Conservation (phyloP, 2,113 vertebrate species). For the Columba janthina region DNA sequence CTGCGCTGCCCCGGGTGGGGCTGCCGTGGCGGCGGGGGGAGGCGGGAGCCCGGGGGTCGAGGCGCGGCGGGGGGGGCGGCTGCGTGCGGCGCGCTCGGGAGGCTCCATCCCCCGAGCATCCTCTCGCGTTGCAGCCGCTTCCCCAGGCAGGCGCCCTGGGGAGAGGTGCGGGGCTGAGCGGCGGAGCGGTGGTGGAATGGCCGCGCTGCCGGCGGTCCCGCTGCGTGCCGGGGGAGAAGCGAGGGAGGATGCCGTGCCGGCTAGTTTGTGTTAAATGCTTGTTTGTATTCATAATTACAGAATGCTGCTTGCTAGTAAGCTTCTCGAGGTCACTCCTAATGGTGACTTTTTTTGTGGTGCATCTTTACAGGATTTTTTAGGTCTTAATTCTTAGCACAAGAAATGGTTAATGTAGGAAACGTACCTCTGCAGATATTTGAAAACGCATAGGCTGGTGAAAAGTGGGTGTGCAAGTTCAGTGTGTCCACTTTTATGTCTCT, state of each 20-base stretch:
- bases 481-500: not conserved
- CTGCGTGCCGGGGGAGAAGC: not conserved
- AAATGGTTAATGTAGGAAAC: not conserved
- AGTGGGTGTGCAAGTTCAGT: not conserved
- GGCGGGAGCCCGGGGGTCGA: not conserved
- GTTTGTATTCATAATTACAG: not conserved
- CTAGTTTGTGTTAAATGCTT: not conserved
- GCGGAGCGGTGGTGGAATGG: not conserved
- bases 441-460: not conserved
- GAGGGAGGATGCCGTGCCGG: not conserved
- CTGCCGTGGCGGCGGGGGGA: not conserved
- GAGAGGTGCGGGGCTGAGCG: accelerated
- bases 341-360: not conserved
- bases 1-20: not conserved
- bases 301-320: not conserved
- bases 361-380: not conserved
- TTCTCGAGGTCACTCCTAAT: not conserved
- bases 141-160: not conserved
- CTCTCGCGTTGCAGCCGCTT: accelerated
- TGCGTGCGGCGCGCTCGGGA: not conserved
- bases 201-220: not conserved
- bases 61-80: not conserved
- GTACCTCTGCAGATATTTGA: not conserved
- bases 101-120: not conserved
- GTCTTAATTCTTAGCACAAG: not conserved